Evolutionary conservation across 2,888 invertebrate genomes (phyloP).

Genomic region (Torymus texanus): DNA sequence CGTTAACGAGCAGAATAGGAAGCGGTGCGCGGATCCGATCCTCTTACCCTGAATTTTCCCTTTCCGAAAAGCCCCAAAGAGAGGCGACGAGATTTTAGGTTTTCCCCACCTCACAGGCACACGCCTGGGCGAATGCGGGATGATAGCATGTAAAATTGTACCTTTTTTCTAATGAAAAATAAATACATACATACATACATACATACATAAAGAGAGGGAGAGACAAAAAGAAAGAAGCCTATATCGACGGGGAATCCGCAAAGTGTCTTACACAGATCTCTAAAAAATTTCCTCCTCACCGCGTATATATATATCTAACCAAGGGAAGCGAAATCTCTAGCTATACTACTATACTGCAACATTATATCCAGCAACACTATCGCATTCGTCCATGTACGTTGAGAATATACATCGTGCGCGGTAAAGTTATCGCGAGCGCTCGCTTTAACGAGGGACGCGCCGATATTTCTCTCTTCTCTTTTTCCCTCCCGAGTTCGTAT

Average conservation of each 20-base stretch:
- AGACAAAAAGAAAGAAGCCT: neutral
- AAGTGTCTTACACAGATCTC: too few relatives aligned
- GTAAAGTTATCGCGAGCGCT: constrained; percentile 8
- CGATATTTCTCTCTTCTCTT: neutral
- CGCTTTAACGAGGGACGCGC: too few relatives aligned
- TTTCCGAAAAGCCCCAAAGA: constrained; percentile 18
- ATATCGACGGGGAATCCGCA: neutral
- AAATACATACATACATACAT: too few relatives aligned
- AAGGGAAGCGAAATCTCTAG: too few relatives aligned
- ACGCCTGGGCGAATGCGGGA: too few relatives aligned
- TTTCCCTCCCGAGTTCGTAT: neutral
- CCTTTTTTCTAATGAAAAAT: too few relatives aligned
- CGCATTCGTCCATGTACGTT: neutral
- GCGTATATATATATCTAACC: too few relatives aligned
- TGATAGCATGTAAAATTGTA: too few relatives aligned
- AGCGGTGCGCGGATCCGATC: neutral
- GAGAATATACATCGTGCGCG: constrained; percentile 1
- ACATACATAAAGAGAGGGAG: too few relatives aligned
- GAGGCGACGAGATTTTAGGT: too few relatives aligned
- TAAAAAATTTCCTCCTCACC: too few relatives aligned
- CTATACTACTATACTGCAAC: neutral
- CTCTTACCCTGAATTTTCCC: constrained; percentile 9
- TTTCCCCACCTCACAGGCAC: too few relatives aligned
- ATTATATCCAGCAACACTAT: constrained; percentile 14
- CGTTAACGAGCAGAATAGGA: constrained; percentile 36